Conservation (phyloP, 2,888 invertebrate genomes). For the Ashinkailepas kermadecensis region DNA sequence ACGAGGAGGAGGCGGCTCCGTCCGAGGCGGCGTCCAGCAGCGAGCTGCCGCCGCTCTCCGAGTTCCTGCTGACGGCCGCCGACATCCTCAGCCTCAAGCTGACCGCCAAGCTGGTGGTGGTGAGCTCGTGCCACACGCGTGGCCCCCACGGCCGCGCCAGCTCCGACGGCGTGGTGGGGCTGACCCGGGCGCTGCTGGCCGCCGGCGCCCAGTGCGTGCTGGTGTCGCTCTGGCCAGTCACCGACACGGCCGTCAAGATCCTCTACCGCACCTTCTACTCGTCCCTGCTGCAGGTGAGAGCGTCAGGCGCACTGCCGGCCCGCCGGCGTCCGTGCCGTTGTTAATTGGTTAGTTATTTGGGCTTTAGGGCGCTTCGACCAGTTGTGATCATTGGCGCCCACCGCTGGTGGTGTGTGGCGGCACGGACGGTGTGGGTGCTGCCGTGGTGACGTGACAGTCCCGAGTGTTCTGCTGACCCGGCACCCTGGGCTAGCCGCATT, state of each 20-base stretch:
- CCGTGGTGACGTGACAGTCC: no score
- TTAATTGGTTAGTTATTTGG: no score
- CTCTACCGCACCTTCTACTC: constrained; percentile 82
- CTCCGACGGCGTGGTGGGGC: constrained; percentile 62
- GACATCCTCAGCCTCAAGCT: constrained; percentile 77
- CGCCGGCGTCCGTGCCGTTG: no score
- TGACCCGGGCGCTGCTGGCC: constrained; percentile 66
- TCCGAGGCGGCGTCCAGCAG: constrained; percentile 49
- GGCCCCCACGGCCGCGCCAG: constrained; percentile 54
- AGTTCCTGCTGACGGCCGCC: constrained; percentile 74
- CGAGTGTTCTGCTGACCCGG: no score
- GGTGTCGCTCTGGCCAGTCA: constrained; percentile 90
- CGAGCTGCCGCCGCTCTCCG: constrained; percentile 71
- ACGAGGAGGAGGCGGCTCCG: constrained; percentile 37
- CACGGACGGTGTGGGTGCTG: no score
- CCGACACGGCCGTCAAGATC: constrained; percentile 88
- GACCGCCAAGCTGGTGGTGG: constrained; percentile 72
- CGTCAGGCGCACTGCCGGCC: not conserved
- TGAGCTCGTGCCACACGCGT: constrained; percentile 55
- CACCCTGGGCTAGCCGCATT: no score
- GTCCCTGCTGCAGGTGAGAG: constrained; percentile 65
- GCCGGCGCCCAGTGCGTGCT: constrained; percentile 89
- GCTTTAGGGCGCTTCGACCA: no score
- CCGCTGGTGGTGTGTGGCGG: no score
- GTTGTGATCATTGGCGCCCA: no score